These are phyloP conservation scores for Danionella dracula DNA, from an alignment of 2,797 vertebrate genomes.

Conservation along the genomic window DNA sequence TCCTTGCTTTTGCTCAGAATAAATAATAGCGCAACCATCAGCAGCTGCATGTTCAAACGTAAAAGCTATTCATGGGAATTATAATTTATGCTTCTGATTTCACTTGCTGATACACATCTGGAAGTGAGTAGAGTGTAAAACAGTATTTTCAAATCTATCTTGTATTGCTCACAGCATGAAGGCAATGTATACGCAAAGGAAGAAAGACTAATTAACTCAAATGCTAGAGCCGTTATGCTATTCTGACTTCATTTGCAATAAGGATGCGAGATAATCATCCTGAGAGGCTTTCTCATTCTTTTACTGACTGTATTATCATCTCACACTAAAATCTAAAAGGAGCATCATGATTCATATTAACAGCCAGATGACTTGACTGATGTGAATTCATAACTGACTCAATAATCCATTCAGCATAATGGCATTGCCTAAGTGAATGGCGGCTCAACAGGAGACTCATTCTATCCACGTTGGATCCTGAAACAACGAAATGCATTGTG, in stretches of 20 bases:
- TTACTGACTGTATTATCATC: not conserved
- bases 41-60: not conserved
- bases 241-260: constrained; percentile 1
- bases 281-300: not conserved
- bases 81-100: not conserved
- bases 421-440: not conserved
- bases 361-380: constrained; percentile 15
- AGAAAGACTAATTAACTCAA: constrained; percentile 13
- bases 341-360: constrained; percentile 14
- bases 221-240: not conserved
- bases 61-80: not conserved
- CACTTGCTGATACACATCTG: constrained; percentile 1
- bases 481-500: constrained; percentile 59
- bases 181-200: not conserved
- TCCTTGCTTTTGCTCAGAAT: not conserved
- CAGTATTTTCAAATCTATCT: not conserved
- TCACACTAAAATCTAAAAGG: not conserved
- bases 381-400: constrained; percentile 11
- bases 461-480: constrained; percentile 31
- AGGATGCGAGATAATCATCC: constrained; percentile 6
- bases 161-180: not conserved
- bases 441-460: constrained; percentile 15
- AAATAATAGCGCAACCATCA: not conserved
- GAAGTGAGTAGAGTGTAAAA: not conserved
- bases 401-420: constrained; percentile 6